Base-by-base conservation (phyloP, 1,140 invertebrate species). In the Aricia agestis region DNA sequence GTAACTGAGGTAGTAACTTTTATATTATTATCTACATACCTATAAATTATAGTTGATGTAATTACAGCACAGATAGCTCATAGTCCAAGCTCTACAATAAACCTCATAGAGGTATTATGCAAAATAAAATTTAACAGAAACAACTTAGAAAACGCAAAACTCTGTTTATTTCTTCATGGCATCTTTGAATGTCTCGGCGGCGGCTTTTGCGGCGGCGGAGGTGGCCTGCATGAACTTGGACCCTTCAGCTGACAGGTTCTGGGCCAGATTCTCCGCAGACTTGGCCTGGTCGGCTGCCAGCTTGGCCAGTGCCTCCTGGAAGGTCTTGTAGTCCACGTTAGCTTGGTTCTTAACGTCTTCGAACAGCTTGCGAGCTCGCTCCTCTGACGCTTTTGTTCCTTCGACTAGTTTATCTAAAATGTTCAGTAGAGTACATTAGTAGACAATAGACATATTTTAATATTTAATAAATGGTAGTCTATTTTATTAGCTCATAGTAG, bases 321-420 rank as follows among this genome's bases (percentile, higher is more conserved):
- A 84, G 17, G 82, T 78, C 1, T 71, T 71, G 0, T 78, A 69
- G 10, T 78, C 74, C 0, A 84, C 73, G 13, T 69, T 73, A 0
- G 67, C 66, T 4, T 74, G 67, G 36, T 79, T 70, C 5, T 69
- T 45, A 2, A 73, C 74, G 10, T 77, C 77, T n/a, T 70, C 67
- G 67, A 83, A 81, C 32, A 82, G 25, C 6, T 72, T 66, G 1
- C 76, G 72, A 0, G 67, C 74, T 65, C 78, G 79, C 4, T 74
- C 72, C 45, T 83, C 78, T 0, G 70, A 25, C 36, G 67, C 78
- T 65, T 82, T 78, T 0, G 75, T 69, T 15, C 58, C 25, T 6
- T 80, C 78, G 18, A 81, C 74, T 3, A 83, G 42, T 76, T 82
- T 78, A 9, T 76, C 80, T 82, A 70, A 1, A 71, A 76, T 17